Conservation (phyloP, 2,113 vertebrate genomes). For the Riparia riparia region DNA sequence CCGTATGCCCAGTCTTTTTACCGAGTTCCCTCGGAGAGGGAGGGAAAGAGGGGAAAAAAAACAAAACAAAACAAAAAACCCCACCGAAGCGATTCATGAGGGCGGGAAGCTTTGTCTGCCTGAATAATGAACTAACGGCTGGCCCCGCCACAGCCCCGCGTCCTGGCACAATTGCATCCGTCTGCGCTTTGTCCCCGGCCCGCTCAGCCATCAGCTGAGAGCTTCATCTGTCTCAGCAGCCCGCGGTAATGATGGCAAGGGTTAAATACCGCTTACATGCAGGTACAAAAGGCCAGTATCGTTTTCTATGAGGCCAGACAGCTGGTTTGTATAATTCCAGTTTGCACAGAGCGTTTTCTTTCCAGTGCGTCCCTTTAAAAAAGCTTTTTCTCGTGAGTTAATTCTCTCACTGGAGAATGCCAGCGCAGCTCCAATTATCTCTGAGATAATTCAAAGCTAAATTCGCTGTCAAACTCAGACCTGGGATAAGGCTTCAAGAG, state of each 20-base stretch:
- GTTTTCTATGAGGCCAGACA: constrained; percentile 53
- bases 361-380: neutral
- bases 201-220: constrained; percentile 35
- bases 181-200: constrained; percentile 37
- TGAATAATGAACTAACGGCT: constrained; percentile 62
- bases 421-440: neutral
- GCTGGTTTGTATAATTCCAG: constrained; percentile 44
- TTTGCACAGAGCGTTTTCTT: neutral
- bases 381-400: neutral
- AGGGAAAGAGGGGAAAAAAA: neutral
- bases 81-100: neutral
- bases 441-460: neutral
- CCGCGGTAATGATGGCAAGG: neutral
- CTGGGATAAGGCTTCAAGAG: neutral
- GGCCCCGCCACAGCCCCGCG: constrained; percentile 41
- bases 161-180: constrained; percentile 22
- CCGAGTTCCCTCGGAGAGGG: neutral
- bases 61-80: neutral
- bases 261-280: constrained; percentile 54
- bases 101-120: constrained; percentile 44
- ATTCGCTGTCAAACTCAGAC: neutral
- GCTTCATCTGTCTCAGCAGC: constrained; percentile 35
- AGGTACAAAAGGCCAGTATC: constrained; percentile 57
- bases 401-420: neutral
- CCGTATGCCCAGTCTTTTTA: neutral